These are phyloP conservation scores for Cetonia aurata DNA, from an alignment of 2,888 invertebrate genomes.

Conservation along the genomic window DNA sequence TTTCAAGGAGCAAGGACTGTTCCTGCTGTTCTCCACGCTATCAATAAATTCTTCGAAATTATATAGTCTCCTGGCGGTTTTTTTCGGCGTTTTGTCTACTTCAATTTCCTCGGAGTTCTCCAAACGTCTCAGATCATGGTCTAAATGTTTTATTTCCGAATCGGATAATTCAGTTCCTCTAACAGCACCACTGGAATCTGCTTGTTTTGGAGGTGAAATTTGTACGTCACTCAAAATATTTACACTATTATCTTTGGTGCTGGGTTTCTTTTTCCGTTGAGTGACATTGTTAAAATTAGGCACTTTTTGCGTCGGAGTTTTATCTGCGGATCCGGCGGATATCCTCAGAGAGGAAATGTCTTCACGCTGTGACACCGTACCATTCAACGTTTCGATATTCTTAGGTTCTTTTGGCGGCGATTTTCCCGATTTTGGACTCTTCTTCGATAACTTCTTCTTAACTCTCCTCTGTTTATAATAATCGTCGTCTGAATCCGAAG, in stretches of 20 bases:
- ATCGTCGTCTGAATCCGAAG: conserved; percentile 51
- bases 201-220: background rate
- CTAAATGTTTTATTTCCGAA: background rate
- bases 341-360: conserved; percentile 45
- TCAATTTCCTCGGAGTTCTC: background rate
- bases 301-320: background rate
- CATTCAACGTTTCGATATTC: background rate
- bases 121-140: background rate
- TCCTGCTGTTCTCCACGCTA: background rate
- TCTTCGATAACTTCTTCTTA: background rate
- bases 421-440: background rate
- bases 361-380: background rate
- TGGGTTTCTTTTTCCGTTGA: conserved; percentile 13
- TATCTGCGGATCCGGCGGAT: conserved; percentile 37
- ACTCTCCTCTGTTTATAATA: background rate
- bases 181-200: background rate
- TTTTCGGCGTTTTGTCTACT: background rate
- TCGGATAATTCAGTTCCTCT: background rate
- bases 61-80: background rate
- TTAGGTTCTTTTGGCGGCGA: background rate
- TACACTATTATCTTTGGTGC: background rate
- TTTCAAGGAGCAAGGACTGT: background rate
- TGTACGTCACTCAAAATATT: background rate
- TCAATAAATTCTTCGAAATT: conserved; percentile 2
- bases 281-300: conserved; percentile 27